Conservation (phyloP, 2,113 vertebrate genomes). For the Aspiorhynchus laticeps region DNA sequence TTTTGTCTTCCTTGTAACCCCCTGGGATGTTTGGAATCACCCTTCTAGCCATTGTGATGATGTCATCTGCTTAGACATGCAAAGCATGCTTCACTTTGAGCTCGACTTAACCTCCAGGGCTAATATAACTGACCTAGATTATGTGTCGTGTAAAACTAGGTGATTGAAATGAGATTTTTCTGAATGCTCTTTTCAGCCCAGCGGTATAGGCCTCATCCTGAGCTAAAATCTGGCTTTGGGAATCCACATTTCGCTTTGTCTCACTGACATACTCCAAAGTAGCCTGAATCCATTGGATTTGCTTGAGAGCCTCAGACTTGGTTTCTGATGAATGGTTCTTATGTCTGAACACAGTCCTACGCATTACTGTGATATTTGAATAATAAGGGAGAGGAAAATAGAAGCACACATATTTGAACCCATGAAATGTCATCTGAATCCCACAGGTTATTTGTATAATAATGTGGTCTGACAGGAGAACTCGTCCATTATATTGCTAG, state of each 20-base stretch:
- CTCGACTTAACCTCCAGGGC: conserved; percentile 41
- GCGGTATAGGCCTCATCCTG: not conserved
- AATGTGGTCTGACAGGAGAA: conserved; percentile 2
- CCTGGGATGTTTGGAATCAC: conserved; percentile 27
- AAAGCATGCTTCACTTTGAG: conserved; percentile 48
- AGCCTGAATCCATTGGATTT: not conserved
- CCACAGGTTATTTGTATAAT: not conserved
- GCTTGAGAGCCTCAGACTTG: not conserved
- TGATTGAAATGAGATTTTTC: conserved; percentile 39
- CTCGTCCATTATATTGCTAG: not conserved
- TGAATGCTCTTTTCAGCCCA: conserved; percentile 31
- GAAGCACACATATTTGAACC: not conserved
- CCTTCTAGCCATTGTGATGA: conserved; percentile 45
- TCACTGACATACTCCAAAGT: not conserved
- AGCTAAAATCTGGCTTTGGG: conserved; percentile 5
- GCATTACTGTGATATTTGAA: not conserved
- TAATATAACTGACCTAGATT: conserved; percentile 44
- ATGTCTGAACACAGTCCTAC: not conserved
- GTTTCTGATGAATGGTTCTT: not conserved
- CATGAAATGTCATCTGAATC: conserved; percentile 14
- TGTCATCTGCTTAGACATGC: conserved; percentile 57
- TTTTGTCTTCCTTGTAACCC: not conserved
- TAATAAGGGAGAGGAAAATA: conserved; percentile 1
- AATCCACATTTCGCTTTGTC: conserved; percentile 15
- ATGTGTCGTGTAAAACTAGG: not conserved